phyloP scores from a whole-genome alignment of 1,140 invertebrate genomes.

The Heliconius eleuchia region DNA sequence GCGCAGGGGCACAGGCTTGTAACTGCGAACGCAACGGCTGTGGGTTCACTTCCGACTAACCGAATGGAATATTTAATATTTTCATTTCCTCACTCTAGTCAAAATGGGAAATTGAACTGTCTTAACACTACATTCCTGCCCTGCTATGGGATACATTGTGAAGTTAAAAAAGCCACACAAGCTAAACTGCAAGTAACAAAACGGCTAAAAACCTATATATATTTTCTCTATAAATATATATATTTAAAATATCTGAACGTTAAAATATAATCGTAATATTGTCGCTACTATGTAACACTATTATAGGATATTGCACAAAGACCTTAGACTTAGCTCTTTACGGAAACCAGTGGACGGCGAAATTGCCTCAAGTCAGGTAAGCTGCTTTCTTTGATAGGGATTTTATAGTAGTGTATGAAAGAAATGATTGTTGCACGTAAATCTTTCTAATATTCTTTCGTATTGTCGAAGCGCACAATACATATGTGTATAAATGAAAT shows the following conservation, averaged over 20 bases:
- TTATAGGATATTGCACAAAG: slow-evolving; percentile 52
- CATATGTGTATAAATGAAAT: neutral
- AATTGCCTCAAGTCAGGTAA: slow-evolving; percentile 75
- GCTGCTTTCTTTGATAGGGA: slow-evolving; percentile 72
- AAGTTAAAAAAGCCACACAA: too few relatives aligned
- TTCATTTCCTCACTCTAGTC: too few relatives aligned
- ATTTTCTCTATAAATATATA: too few relatives aligned
- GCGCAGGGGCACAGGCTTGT: too few relatives aligned
- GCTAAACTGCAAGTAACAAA: too few relatives aligned
- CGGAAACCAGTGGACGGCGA: slow-evolving; percentile 69
- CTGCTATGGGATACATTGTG: too few relatives aligned
- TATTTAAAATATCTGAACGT: neutral
- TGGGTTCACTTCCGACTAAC: too few relatives aligned
- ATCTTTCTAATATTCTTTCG: neutral
- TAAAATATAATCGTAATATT: slow-evolving; percentile 8
- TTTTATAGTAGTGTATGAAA: slow-evolving; percentile 44
- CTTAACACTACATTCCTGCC: too few relatives aligned
- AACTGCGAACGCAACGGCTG: too few relatives aligned
- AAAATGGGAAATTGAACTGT: too few relatives aligned
- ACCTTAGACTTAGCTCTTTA: slow-evolving; percentile 57
- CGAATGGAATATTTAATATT: too few relatives aligned
- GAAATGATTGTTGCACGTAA: slow-evolving; percentile 24
- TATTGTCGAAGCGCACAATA: neutral
- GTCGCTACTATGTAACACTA: slow-evolving; percentile 33
- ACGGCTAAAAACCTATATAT: too few relatives aligned